Base-by-base conservation (phyloP, 1,140 invertebrate genomes). In the Drosophila arawakana region DNA sequence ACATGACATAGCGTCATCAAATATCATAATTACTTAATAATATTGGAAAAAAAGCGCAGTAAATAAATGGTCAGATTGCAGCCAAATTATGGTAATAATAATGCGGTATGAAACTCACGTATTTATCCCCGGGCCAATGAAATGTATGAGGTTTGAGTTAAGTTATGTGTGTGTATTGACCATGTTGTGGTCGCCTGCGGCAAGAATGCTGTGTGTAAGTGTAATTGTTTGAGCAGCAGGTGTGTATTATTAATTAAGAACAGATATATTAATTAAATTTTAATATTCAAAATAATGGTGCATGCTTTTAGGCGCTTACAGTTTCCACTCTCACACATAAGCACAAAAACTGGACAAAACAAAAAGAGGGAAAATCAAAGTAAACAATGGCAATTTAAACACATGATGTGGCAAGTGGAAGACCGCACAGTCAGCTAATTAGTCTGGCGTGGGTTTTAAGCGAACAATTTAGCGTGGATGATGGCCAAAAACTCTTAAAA, bases 391-490 rank as follows among this genome's bases (percentile, higher is more conserved):
- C 34, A 58, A 13, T n/a, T 30, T 30, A 30, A 30, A 30, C 37
- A 10, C 37, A 39, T 39, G 10, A 39, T 39, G 39, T 4, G 39
- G 18, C 35, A 58, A n/a, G 10, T 30, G 13, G 37, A 59, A 60
- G 35, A 21, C 13, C 13, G 21, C 25, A 41, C 2, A 11, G 61
- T n/a, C 25, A 47, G 59, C 54, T 86, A 86, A 84, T 84, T 70
- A 81, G 78, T 18, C 52, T 67, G 30, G 35, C 54, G 62, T 73
- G 46, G 61, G 81, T 69, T 69, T 81, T 85, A 84, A 85, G 73
- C 81, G 81, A 54, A 74, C 81, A 84, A 84, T 84, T 81, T 86
- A 84, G 72, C 65, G 61, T 52, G 67, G 55, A 73, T 78, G 75
- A 81, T 75, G 79, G 43, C 70, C 62, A 65, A 75, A 65, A 55